Percentiles rank a stretch among this genome's conserved stretches.
These are phyloP conservation scores for Daboia siamensis DNA, from an alignment of 2,113 vertebrate genomes.

Conservation along the genomic window DNA sequence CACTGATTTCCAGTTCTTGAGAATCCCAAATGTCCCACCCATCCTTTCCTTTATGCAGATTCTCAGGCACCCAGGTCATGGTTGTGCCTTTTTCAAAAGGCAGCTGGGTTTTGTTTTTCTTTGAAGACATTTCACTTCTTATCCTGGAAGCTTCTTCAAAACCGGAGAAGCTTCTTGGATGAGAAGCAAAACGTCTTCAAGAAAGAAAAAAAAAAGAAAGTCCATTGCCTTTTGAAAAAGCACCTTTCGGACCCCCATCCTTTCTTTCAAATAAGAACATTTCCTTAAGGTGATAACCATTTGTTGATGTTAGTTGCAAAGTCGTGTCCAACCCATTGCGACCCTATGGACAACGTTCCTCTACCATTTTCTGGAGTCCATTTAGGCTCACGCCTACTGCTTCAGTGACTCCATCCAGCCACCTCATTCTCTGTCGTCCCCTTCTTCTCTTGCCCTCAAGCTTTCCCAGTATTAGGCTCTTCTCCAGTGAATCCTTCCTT, in stretches of 20 bases:
- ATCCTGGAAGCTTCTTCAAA: neutral
- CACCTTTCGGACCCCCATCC: neutral
- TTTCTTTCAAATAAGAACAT: neutral
- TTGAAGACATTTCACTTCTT: neutral
- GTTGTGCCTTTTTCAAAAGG: neutral
- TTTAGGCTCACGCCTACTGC: too few species aligned
- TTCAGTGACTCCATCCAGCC: too few species aligned
- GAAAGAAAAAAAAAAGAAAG: too few species aligned
- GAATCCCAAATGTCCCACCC: neutral
- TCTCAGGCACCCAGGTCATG: neutral
- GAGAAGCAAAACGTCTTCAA: neutral
- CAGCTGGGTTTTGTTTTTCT: neutral
- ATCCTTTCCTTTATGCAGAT: neutral
- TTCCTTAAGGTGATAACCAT: neutral
- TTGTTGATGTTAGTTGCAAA: too few species aligned
- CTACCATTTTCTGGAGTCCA: too few species aligned
- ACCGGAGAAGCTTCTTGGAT: neutral
- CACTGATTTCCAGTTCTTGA: neutral
- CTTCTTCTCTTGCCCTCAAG: too few species aligned
- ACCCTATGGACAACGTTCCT: too few species aligned
- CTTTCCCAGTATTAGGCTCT: too few species aligned
- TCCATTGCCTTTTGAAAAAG: too few species aligned
- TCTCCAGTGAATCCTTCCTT: too few species aligned
- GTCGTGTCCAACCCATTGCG: too few species aligned
- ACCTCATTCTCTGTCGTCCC: too few species aligned